Evolutionary conservation across 2,113 vertebrate genomes (phyloP).

Genomic region (Takifugu flavidus): DNA sequence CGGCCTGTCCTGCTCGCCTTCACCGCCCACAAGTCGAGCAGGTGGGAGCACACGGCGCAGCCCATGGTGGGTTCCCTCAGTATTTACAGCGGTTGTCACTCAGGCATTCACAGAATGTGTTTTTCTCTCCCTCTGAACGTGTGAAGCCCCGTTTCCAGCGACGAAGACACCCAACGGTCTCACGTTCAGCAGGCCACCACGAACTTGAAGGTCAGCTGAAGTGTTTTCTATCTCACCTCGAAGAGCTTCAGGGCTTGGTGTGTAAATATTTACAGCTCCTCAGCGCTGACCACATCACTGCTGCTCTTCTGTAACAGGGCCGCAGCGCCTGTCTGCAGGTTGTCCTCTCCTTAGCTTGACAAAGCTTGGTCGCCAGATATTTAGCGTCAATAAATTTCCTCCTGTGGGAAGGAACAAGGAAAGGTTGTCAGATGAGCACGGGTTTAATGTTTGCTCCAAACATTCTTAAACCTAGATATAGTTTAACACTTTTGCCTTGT

Average conservation of each 20-base stretch:
- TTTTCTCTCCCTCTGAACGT: background rate
- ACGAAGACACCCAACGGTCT: background rate
- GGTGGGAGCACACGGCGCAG: conserved; percentile 67
- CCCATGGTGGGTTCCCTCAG: conserved; percentile 44
- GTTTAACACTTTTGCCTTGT: no score
- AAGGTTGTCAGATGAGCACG: background rate
- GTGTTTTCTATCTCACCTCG: conserved; percentile 24
- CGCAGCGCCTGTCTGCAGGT: background rate
- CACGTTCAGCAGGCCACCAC: conserved; percentile 4
- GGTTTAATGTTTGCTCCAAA: no score
- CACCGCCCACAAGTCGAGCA: conserved; percentile 68
- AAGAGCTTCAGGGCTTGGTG: conserved; percentile 38
- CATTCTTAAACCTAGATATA: no score
- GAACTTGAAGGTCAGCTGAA: conserved; percentile 29
- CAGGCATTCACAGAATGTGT: background rate
- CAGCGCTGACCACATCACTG: no score
- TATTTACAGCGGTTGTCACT: conserved; percentile 4
- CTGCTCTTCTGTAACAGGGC: no score
- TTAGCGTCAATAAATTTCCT: background rate
- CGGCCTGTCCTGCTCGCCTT: conserved; percentile 33
- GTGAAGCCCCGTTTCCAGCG: conserved; percentile 1
- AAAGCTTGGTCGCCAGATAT: background rate
- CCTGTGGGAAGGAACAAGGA: conserved; percentile 15
- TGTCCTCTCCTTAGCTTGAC: background rate
- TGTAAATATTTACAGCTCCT: conserved; percentile 56